Conservation (phyloP, 2,797 vertebrate genomes). For the Tenualosa ilisha region DNA sequence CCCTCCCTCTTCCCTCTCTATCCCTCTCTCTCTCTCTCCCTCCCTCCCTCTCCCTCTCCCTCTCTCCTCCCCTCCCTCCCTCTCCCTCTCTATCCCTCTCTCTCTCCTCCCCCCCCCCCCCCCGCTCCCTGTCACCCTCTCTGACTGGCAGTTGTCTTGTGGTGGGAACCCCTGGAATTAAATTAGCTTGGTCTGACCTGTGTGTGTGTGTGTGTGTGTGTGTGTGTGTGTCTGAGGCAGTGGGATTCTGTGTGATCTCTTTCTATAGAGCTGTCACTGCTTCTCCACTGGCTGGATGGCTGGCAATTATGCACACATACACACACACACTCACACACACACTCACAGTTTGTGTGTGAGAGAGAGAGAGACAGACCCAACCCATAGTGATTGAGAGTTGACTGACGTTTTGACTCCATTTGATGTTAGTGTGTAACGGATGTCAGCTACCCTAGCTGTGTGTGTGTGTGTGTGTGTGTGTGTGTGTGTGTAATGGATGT, state of each 20-base stretch:
- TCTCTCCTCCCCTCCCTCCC: not conserved
- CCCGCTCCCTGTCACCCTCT: constrained; percentile 28
- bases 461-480: constrained; percentile 17
- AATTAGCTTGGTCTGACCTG: constrained; percentile 80
- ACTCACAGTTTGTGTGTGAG: not conserved
- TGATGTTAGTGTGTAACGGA: too few relatives aligned
- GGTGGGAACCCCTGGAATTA: constrained; percentile 76
- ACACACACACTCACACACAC: constrained; percentile 18
- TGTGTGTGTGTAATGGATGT: not conserved
- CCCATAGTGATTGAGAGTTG: too few relatives aligned
- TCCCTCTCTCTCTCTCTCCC: constrained; percentile 5
- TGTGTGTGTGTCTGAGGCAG: constrained; percentile 49
- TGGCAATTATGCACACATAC: constrained; percentile 68
- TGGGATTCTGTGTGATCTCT: constrained; percentile 78
- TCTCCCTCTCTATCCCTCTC: constrained; percentile 42
- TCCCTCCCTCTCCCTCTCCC: constrained; percentile 34
- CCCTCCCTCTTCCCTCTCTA: not conserved
- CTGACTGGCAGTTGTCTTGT: constrained; percentile 79
- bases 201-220: constrained; percentile 65
- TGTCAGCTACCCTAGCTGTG: not conserved
- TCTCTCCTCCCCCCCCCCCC: constrained; percentile 28
- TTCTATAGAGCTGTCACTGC: constrained; percentile 78
- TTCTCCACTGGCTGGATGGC: constrained; percentile 81
- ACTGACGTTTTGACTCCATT: too few relatives aligned
- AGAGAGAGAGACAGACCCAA: not conserved